Evolutionary conservation across 2,797 vertebrate species (phyloP).

Genomic region (Anguilla obscura): DNA sequence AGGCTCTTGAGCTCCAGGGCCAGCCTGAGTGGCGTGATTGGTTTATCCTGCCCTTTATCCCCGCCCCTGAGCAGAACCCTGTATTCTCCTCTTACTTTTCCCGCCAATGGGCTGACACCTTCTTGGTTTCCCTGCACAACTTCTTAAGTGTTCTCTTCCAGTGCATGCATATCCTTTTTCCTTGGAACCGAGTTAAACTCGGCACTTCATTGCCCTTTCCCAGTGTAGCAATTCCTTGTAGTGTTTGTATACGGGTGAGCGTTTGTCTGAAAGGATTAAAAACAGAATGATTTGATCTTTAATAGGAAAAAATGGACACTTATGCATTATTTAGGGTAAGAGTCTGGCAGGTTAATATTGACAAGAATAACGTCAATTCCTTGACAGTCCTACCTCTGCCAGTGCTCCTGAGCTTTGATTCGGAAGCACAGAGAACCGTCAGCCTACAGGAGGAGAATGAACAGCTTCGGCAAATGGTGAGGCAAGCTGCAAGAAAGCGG

Average conservation of each 20-base stretch:
- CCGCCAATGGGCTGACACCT: slow-evolving; percentile 94
- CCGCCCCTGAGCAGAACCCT: slow-evolving; percentile 85
- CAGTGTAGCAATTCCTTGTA: background rate
- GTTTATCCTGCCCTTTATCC: slow-evolving; percentile 91
- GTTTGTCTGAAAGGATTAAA: too few species aligned
- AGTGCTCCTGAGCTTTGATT: slow-evolving; percentile 89
- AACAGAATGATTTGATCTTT: background rate
- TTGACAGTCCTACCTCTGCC: slow-evolving; percentile 86
- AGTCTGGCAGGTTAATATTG: background rate
- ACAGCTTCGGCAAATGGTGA: slow-evolving; percentile 83
- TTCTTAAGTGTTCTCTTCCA: slow-evolving; percentile 96
- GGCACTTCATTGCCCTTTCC: background rate
- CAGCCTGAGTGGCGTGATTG: slow-evolving; percentile 95
- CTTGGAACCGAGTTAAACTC: background rate
- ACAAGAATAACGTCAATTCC: slow-evolving; percentile 46
- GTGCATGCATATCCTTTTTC: slow-evolving; percentile 96
- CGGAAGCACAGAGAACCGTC: slow-evolving; percentile 83
- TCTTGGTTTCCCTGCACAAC: slow-evolving; percentile 96
- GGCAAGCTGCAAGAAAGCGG: slow-evolving; percentile 24
- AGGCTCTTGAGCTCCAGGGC: slow-evolving; percentile 87
- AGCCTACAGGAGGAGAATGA: slow-evolving; percentile 89
- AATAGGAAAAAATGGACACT: background rate
- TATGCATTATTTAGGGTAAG: background rate
- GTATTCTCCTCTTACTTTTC: slow-evolving; percentile 90
- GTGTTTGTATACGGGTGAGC: too few species aligned